These are phyloP conservation scores for Nasua narica DNA, from an alignment of 2,797 vertebrate genomes.

Conservation along the genomic window DNA sequence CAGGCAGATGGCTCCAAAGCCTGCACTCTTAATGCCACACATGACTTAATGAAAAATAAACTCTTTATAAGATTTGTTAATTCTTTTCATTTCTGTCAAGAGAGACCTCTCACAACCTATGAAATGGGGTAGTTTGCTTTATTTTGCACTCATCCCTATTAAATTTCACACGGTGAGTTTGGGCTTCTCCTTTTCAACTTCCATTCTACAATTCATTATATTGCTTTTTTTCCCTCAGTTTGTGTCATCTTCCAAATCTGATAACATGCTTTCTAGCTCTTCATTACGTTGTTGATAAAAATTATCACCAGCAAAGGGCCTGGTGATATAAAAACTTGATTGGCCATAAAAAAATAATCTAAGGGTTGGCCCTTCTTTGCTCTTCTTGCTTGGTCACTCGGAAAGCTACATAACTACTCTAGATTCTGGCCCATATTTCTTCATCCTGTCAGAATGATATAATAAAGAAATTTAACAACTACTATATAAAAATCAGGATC, in stretches of 20 bases:
- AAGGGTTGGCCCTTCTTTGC: background rate
- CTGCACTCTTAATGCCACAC: constrained; percentile 10
- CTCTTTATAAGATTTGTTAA: background rate
- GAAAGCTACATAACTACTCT: background rate
- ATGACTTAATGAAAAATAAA: constrained; percentile 34
- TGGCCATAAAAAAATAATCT: background rate
- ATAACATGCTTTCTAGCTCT: background rate
- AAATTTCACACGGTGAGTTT: constrained; percentile 2
- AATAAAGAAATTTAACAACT: background rate
- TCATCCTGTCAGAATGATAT: background rate
- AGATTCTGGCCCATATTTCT: background rate
- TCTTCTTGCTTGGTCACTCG: background rate
- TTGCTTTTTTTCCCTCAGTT: background rate
- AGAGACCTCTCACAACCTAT: background rate
- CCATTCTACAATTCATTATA: background rate
- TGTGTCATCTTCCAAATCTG: background rate
- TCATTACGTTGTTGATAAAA: background rate
- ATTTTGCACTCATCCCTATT: background rate
- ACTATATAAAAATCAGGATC: background rate
- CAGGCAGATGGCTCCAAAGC: background rate
- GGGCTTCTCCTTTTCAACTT: constrained; percentile 2
- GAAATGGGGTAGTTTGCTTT: background rate
- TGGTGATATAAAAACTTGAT: background rate
- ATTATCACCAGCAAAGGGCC: background rate
- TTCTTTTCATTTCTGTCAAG: background rate